Base-by-base conservation (phyloP, 2,888 invertebrate genomes). In the Diachrysia chrysitis region DNA sequence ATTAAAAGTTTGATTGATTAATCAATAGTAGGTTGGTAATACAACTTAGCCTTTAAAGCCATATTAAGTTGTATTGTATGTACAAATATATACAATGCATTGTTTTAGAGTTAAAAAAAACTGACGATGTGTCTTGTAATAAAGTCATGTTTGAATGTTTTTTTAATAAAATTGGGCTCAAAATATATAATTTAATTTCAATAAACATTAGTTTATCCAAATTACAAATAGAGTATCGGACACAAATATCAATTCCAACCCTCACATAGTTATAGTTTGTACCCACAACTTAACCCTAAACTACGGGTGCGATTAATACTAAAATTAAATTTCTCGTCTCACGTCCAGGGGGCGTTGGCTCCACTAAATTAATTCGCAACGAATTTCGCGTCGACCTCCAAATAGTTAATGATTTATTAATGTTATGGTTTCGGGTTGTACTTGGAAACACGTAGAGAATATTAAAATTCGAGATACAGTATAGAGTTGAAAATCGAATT, bases 271-370 rank as follows among this genome's bases (percentile, higher is more conserved):
- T 73, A 71, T 14, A 78, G 65, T 81, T 76, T 59, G 63, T 63
- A 76, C 63, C 76, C 65, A 70, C 78, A 74, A 78, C 66, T 76
- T 72, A 78, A 80, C 84, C 85, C 83, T 71, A 77, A 83, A 84
- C 81, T 83, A 79, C 82, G 84, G 82, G 80, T 77, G 82, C 80
- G 83, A 83, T 85, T 83, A 83, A 80, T 84, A 83, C 79, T 83
- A 81, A 90, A 89, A 91, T 92, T 92, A 89, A 91, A 91, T 91
- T 89, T 90, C 89, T 76, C 83, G 75, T 85, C 83, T 85, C 85
- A 83, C 85, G 83, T 82, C 78, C 69, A 84, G 83, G 81, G 85
- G 89, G 88, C 86, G 90, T 87, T 92, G 88, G 90, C 92, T 84
- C 73, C 55, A 65, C 78, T 76, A 87, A 91, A 91, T 92, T 91